phyloP scores from a whole-genome alignment of 2,797 vertebrate species.

The Cottoperca gobio region DNA sequence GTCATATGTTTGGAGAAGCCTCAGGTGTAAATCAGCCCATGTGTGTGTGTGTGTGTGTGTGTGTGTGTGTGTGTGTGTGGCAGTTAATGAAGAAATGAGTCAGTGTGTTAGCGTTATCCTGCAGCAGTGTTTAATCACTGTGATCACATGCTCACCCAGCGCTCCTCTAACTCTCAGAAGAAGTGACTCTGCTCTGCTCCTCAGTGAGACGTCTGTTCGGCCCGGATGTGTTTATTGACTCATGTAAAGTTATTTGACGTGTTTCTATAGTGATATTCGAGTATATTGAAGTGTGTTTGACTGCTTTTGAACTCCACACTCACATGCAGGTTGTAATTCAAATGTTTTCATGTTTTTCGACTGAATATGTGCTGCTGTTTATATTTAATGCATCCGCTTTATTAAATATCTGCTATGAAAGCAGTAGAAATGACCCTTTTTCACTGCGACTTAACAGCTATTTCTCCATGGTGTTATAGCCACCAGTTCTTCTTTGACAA shows the following conservation, averaged over 20 bases:
- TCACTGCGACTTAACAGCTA: slow-evolving; percentile 48
- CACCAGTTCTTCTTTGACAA: too few relatives aligned
- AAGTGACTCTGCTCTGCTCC: not conserved
- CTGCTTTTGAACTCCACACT: slow-evolving; percentile 16
- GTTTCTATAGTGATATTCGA: not conserved
- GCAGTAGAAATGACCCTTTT: slow-evolving; percentile 44
- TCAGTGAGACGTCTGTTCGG: not conserved
- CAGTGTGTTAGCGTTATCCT: slow-evolving; percentile 51
- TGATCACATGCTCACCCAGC: slow-evolving; percentile 32
- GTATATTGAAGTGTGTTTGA: not conserved
- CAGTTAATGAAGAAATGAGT: slow-evolving; percentile 44
- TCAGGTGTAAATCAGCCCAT: not conserved
- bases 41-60: slow-evolving; percentile 33
- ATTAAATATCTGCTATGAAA: not conserved
- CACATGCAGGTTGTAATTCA: not conserved
- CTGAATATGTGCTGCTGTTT: slow-evolving; percentile 39
- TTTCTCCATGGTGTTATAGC: too few relatives aligned
- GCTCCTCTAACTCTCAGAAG: not conserved
- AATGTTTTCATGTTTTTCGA: not conserved
- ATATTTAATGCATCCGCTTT: not conserved
- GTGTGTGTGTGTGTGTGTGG: slow-evolving; percentile 10
- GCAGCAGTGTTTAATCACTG: slow-evolving; percentile 40
- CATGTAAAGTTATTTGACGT: not conserved
- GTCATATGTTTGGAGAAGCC: not conserved
- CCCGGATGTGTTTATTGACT: not conserved